phyloP scores from a whole-genome alignment of 2,113 vertebrate genomes.

The Ciconia stormi region DNA sequence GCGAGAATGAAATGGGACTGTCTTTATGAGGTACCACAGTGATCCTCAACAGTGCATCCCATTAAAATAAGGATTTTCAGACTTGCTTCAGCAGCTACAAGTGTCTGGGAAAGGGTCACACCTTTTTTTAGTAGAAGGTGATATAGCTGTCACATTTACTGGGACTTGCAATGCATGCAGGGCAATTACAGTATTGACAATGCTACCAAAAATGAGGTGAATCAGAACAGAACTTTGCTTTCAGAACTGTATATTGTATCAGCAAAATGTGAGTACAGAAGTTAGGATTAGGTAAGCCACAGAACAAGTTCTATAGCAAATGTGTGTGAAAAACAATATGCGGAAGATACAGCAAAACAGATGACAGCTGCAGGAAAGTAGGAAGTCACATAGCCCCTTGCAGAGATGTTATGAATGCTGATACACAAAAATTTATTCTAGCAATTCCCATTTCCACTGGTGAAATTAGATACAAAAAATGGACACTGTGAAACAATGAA shows the following conservation, averaged over 20 bases:
- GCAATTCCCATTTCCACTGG: not conserved
- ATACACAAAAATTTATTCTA: not conserved
- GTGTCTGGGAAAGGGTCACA: not conserved
- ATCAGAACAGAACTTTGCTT: not conserved
- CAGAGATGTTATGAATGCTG: conserved; percentile 1
- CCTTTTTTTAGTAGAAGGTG: not conserved
- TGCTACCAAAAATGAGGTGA: not conserved
- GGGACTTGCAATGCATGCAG: not conserved
- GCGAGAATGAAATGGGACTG: not conserved
- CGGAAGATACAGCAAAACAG: not conserved
- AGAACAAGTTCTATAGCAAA: not conserved
- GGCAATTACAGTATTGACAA: not conserved
- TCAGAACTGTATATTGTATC: not conserved
- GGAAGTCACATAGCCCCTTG: not conserved
- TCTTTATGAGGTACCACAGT: not conserved
- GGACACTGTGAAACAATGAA: not conserved
- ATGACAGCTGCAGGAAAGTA: not conserved
- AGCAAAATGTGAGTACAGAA: not conserved
- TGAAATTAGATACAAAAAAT: not conserved
- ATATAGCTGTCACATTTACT: not conserved
- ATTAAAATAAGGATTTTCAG: not conserved
- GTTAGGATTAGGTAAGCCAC: not conserved
- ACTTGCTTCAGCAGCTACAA: not conserved
- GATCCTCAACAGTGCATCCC: not conserved
- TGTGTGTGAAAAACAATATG: not conserved